Conservation (phyloP, 2,113 vertebrate genomes). For the Setophaga petechia region DNA sequence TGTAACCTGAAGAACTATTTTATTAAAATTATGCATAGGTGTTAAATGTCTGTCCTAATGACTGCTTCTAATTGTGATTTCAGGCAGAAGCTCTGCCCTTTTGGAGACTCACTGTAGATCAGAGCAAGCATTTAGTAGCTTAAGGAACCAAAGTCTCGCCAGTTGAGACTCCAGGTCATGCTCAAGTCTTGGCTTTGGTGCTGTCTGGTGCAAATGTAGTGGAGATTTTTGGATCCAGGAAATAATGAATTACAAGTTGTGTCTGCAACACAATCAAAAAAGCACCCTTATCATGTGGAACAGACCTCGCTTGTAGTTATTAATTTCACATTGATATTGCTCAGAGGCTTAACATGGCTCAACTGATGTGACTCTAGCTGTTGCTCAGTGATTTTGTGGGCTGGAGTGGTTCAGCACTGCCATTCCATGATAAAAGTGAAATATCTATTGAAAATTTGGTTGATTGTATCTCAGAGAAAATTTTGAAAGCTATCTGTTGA, state of each 20-base stretch:
- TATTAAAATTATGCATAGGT: not conserved
- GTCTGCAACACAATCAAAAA: not conserved
- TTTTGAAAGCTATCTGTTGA: not conserved
- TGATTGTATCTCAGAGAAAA: not conserved
- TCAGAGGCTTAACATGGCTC: not conserved
- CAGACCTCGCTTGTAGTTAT: not conserved
- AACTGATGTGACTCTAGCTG: not conserved
- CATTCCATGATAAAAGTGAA: not conserved
- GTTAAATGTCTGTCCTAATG: not conserved
- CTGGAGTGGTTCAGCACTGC: not conserved
- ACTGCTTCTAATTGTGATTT: not conserved
- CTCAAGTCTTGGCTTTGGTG: not conserved
- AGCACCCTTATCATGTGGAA: not conserved
- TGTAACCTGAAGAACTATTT: not conserved
- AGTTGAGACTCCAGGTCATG: not conserved
- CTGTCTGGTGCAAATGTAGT: not conserved
- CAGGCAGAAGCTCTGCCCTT: not conserved
- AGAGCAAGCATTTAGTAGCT: constrained; percentile 12
- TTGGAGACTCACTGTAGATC: not conserved
- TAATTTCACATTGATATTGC: not conserved
- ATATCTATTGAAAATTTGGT: not conserved
- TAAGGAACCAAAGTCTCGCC: not conserved
- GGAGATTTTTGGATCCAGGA: not conserved
- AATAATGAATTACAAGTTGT: not conserved
- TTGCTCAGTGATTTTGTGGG: not conserved